Base-by-base conservation (phyloP, 30 jellyfish, hydroid and myxozoan species). In the Rhopilema esculentum region DNA sequence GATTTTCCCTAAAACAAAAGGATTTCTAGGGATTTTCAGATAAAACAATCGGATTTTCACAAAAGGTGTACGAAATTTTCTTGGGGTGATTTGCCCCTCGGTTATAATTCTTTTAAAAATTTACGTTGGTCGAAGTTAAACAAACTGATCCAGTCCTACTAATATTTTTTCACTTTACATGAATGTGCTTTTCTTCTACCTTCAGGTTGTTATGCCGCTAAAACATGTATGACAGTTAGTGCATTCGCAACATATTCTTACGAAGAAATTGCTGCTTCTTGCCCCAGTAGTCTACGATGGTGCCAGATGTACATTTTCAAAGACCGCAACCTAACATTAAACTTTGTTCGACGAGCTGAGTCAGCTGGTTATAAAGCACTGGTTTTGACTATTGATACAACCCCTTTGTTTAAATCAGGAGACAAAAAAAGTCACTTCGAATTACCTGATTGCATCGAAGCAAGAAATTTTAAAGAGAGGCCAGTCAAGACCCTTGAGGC, bases 151-250 rank as follows among this genome's bases (percentile, higher is more conserved):
- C n/a, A 12, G 57, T 40, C 9, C 57, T 40, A 18, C 31, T 68
- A 8, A 16, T 23, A 32, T 67, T n/a, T n/a, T n/a, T n/a, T n/a
- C n/a, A n/a, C n/a, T n/a, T n/a, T 75, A 28, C 29, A 17, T 7
- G 0, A 12, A 18, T 27, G 1, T 71, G 23, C n/a, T 71, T 71
- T n/a, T 27, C 76, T 21, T 40, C 30, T 7, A 19, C 16, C 57
- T 25, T 30, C 33, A 69, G 88, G 90, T 4, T 79, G 91, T 57
- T 63, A 0, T 20, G 88, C 94, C 18, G 94, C 88, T 17, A 53
- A 75, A 2, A 95, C 99, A n/a, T 89, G 99, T 73, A 95, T 95
- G 99, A 93, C 91, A 27, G 95, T 95, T 8, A 95, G 99, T 74
- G 89, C 97, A 24, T 87, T 68, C 33, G 74, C 95, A 8, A 78